A percentile compares a stretch with the other conserved stretches of the same genome.
Evolutionary conservation across 1,140 invertebrate species (phyloP).

Genomic region (Heliconius hermathena): DNA sequence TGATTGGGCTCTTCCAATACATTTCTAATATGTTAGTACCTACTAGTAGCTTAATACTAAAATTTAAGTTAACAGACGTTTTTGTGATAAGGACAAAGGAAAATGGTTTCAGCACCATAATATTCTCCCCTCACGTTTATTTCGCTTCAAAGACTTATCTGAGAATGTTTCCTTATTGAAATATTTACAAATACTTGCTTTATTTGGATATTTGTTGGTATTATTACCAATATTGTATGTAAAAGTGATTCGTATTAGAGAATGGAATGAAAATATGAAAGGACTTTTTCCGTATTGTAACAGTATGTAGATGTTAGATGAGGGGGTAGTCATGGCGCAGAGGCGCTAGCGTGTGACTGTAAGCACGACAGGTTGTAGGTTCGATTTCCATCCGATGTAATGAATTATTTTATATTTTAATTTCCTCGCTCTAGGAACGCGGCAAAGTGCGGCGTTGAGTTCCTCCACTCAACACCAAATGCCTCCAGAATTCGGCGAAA

Average conservation of each 20-base stretch:
- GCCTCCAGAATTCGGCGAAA: too few species aligned
- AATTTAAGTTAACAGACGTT: not conserved
- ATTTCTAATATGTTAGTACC: not conserved
- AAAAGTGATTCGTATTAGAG: not conserved
- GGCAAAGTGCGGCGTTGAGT: too few species aligned
- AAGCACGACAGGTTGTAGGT: too few species aligned
- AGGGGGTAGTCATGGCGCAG: too few species aligned
- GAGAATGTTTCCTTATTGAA: conserved; percentile 1
- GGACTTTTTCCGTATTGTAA: too few species aligned
- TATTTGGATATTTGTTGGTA: not conserved
- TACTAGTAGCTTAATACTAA: not conserved
- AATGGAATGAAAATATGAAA: not conserved
- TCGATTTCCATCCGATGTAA: too few species aligned
- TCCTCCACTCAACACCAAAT: too few species aligned
- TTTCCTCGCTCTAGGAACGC: too few species aligned
- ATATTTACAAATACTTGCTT: conserved; percentile 6
- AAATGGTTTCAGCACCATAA: not conserved
- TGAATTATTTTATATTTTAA: too few species aligned
- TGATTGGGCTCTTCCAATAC: not conserved
- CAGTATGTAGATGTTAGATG: too few species aligned
- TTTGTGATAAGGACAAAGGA: not conserved
- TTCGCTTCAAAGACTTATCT: conserved; percentile 1
- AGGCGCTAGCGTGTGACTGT: too few species aligned
- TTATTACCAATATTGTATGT: not conserved
- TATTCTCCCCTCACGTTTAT: not conserved